phyloP scores from a whole-genome alignment of 2,797 vertebrate species.

The Falco berigora region DNA sequence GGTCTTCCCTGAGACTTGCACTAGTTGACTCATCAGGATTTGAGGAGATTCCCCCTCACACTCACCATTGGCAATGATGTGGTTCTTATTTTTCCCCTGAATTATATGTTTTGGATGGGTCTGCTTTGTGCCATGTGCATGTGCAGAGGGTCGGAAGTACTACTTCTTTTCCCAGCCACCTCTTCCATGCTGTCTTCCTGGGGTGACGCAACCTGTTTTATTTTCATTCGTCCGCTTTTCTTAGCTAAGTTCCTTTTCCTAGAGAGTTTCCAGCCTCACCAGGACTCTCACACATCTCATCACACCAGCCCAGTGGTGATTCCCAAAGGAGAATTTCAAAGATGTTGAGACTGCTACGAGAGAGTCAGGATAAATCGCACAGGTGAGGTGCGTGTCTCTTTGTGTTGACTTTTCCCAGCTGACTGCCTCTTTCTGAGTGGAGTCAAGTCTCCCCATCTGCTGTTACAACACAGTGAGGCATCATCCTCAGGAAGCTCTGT shows the following conservation, averaged over 20 bases:
- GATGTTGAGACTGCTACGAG: background rate
- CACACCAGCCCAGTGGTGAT: background rate
- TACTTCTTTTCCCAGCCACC: background rate
- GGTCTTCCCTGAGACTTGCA: background rate
- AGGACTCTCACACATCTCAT: background rate
- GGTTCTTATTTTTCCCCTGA: background rate
- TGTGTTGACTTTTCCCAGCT: background rate
- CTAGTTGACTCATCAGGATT: background rate
- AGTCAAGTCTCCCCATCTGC: background rate
- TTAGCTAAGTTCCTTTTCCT: background rate
- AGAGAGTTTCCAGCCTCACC: background rate
- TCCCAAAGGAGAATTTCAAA: background rate
- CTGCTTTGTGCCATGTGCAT: background rate
- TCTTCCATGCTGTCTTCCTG: background rate
- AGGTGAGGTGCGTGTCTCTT: background rate
- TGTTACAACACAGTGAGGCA: background rate
- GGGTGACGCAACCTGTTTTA: background rate
- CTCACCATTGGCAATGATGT: accelerated
- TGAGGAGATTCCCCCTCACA: background rate
- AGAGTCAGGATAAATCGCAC: background rate
- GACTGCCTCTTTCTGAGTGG: background rate
- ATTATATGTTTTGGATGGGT: background rate
- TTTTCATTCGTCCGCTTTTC: background rate
- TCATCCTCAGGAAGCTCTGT: background rate
- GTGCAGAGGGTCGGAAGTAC: background rate